Conservation (phyloP, 2,797 vertebrate genomes). For the Gymnothorax javanicus region DNA sequence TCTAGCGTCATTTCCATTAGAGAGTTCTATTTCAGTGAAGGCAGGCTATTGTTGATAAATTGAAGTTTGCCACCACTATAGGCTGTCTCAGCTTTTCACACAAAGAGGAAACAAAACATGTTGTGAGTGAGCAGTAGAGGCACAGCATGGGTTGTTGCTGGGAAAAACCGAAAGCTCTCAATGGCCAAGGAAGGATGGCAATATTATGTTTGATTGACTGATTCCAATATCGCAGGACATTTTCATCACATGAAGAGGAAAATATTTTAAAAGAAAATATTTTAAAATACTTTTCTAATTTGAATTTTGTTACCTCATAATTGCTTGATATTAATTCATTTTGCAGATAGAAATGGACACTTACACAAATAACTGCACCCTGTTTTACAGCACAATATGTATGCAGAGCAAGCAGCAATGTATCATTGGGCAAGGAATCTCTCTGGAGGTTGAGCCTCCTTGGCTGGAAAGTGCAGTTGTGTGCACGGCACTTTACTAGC, state of each 20-base stretch:
- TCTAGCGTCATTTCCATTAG: not conserved
- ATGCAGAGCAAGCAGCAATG: not conserved
- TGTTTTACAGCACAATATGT: not conserved
- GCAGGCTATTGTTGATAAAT: conserved; percentile 26
- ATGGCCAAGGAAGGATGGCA: not conserved
- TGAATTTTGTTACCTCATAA: not conserved
- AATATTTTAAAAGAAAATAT: not conserved
- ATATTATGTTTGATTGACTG: not conserved
- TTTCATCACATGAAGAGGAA: not conserved
- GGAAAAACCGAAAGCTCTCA: not conserved
- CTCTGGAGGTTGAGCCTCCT: not conserved
- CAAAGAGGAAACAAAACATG: not conserved
- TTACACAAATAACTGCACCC: not conserved
- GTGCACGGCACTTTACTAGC: not conserved
- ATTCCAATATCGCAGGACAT: conserved; percentile 1
- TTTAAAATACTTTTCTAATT: conserved; percentile 1
- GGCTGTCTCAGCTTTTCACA: conserved; percentile 20
- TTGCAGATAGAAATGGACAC: not conserved
- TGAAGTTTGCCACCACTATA: conserved; percentile 9
- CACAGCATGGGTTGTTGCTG: not conserved
- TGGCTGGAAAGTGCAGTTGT: not conserved
- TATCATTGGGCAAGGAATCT: not conserved
- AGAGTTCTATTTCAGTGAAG: conserved; percentile 11
- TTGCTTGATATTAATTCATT: conserved; percentile 3
- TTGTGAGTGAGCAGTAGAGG: not conserved